Base-by-base conservation (phyloP, 2,888 invertebrate species). In the Corythucha ciliata region DNA sequence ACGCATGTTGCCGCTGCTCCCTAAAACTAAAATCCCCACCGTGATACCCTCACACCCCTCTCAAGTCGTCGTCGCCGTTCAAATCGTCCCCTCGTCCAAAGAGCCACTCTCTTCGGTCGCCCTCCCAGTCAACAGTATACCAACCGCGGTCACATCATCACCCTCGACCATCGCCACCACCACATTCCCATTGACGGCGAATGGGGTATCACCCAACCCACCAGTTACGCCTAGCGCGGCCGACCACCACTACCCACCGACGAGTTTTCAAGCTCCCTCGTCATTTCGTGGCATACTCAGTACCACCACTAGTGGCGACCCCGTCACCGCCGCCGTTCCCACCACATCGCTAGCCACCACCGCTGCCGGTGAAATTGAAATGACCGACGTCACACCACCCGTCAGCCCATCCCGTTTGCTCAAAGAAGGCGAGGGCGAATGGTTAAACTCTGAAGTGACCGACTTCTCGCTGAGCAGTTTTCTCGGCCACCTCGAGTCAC, bases 381-480 rank as follows among this genome's bases (percentile, higher is more conserved):
- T 56, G 39, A 21, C 37, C 14, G 55, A 55, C 20, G 56, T 52
- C 7, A 64, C 66, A 21, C 65, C 69, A 47, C 68, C 72, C 8
- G 63, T 71, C 2, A 81, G 81, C 20, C 82, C 83, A 12, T 79
- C 80, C 46, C 73, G 78, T 36, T 70, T 83, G 60, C 69, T 83
- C 53, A 77, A 78, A 56, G 80, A 81, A 60, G 74, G 76, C 41
- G 81, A 80, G 60, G 75, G 76, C 58, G 75, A 77, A 49, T 85
- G 85, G 85, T 72, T 83, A 27, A 81, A 77, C 62, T 77, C 80
- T 44, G 81, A 86, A 65, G 55, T 54, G 12, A 39, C 57, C 39
- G 90, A 91, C 69, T 85, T 88, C 70, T 90, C 89, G 5, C 73
- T 91, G 45, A 87, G 86, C 68, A 87, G 86, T 68, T 80, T 91